Conservation (phyloP, 1,140 invertebrate genomes). For the fruit fly (Drosophila melanogaster) region Release_6_plus_ISO1_MT NC_004354.4:7594501-7595000, state of each 20-base stretch:
- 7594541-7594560: conserved; percentile 43
- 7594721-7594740: conserved; percentile 57
- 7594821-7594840: conserved; percentile 83
- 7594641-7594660: conserved; percentile 53
- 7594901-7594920: conserved; percentile 1
- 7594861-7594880: conserved; percentile 32
- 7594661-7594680: conserved; percentile 65
- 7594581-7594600: conserved; percentile 65
- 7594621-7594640: conserved; percentile 45
- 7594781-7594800: conserved; percentile 65
- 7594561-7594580: conserved; percentile 36
- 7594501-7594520: conserved; percentile 9
- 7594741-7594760: conserved; percentile 5
- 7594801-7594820: conserved; percentile 79
- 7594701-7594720: conserved; percentile 78
- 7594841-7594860: conserved; percentile 78
- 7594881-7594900: conserved; percentile 36
- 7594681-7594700: conserved; percentile 58
- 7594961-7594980: conserved; percentile 83
- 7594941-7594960: conserved; percentile 67
- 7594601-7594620: conserved; percentile 80
- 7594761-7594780: conserved; percentile 28
- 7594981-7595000: conserved; percentile 82
- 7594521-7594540: background rate
- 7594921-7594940: conserved; percentile 38